A percentile compares a stretch with the other conserved stretches of the same genome.
phyloP scores from a whole-genome alignment of 2,113 vertebrate genomes.

The Steatornis caripensis region DNA sequence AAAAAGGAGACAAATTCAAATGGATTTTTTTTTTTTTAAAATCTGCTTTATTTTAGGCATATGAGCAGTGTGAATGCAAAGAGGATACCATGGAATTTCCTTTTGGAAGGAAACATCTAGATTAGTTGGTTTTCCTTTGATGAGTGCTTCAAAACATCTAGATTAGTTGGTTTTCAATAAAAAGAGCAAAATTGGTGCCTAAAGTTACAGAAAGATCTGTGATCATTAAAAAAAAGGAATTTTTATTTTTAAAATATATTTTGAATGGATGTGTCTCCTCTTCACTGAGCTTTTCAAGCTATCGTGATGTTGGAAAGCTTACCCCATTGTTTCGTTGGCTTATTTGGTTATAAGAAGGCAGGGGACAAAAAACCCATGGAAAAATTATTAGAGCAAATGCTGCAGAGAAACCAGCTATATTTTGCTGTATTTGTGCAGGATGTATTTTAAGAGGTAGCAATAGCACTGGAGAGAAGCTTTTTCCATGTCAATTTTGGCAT shows the following conservation, averaged over 20 bases:
- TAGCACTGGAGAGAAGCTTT: background rate
- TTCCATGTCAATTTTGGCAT: background rate
- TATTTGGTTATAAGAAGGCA: background rate
- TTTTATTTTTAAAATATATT: background rate
- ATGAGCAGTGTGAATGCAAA: background rate
- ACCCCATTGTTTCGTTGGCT: background rate
- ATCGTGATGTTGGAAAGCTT: background rate
- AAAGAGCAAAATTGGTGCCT: background rate
- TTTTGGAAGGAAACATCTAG: background rate
- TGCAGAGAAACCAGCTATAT: background rate
- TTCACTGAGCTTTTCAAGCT: background rate
- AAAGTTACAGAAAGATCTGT: background rate
- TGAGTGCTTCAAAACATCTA: background rate
- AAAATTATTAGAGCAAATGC: background rate
- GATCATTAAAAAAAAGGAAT: background rate
- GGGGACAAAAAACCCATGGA: background rate
- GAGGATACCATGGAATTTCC: background rate
- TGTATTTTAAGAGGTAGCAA: background rate
- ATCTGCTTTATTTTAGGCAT: background rate
- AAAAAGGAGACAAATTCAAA: background rate
- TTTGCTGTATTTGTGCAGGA: background rate
- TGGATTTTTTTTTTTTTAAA: background rate
- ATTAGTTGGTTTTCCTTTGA: background rate
- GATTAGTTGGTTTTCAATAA: background rate
- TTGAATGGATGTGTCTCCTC: background rate